Conservation (phyloP, 2,113 vertebrate species). For the Xenus cinereus region DNA sequence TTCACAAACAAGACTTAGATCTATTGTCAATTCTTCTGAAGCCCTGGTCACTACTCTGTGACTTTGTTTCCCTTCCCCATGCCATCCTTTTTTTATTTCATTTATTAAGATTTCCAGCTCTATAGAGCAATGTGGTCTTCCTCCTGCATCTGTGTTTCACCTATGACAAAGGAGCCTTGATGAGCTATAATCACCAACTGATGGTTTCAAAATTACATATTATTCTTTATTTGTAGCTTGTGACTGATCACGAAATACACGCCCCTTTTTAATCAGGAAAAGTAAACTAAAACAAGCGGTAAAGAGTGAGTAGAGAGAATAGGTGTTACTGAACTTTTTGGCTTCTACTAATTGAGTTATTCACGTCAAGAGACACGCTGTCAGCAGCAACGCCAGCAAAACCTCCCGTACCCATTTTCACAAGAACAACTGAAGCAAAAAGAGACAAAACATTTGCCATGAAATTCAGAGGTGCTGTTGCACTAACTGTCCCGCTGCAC, state of each 20-base stretch:
- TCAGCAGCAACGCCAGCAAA: neutral
- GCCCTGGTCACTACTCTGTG: neutral
- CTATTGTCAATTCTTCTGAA: neutral
- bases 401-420: neutral
- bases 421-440: neutral
- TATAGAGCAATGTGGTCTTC: neutral
- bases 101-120: neutral
- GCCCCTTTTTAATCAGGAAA: neutral
- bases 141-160: neutral
- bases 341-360: neutral
- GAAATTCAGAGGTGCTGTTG: neutral
- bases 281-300: neutral
- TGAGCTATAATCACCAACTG: neutral
- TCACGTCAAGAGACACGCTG: neutral
- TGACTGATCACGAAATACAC: neutral
- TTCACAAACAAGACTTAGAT: neutral
- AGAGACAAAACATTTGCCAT: neutral
- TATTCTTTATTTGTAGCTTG: neutral
- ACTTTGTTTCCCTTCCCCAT: neutral
- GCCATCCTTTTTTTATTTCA: neutral
- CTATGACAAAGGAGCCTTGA: neutral
- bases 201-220: neutral
- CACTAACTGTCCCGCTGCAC: accelerated
- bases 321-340: neutral
- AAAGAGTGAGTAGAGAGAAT: neutral